phyloP scores from a whole-genome alignment of 2,888 invertebrate species.

The Acanthosepion esculentum region DNA sequence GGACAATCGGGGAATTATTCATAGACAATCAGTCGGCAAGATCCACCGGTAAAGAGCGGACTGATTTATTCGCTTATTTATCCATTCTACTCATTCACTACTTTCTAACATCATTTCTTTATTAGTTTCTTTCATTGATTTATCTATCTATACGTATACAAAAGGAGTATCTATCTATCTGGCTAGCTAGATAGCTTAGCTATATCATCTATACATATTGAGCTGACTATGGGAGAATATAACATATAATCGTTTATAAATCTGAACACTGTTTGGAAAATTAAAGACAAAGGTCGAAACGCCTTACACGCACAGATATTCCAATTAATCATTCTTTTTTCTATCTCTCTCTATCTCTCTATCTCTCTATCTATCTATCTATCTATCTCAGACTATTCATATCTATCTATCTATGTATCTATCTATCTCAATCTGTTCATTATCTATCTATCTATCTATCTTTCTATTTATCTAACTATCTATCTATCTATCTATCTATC shows the following conservation, averaged over 20 bases:
- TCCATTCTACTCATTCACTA: background rate
- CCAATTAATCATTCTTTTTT: background rate
- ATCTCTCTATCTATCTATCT: too few species aligned
- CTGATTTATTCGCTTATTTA: background rate
- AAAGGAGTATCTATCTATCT: too few species aligned
- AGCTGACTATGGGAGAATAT: background rate
- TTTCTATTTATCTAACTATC: too few species aligned
- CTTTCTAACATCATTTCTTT: background rate
- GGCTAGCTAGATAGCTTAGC: background rate
- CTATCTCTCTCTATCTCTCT: too few species aligned
- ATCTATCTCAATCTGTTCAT: too few species aligned
- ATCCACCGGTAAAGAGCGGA: background rate
- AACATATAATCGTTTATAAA: too few species aligned
- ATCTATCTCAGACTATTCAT: too few species aligned
- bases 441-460: too few species aligned
- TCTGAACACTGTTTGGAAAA: too few species aligned
- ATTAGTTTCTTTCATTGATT: background rate
- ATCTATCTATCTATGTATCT: too few species aligned
- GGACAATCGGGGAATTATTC: constrained; percentile 10
- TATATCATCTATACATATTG: background rate
- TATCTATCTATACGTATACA: background rate
- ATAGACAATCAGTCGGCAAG: background rate
- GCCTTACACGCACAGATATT: background rate
- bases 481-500: too few species aligned
- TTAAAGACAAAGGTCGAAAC: too few species aligned